Evolutionary conservation across 2,888 invertebrate genomes (phyloP), one percentile per base, ranked within the genome.

Genomic region (Xestia ashworthii): DNA sequence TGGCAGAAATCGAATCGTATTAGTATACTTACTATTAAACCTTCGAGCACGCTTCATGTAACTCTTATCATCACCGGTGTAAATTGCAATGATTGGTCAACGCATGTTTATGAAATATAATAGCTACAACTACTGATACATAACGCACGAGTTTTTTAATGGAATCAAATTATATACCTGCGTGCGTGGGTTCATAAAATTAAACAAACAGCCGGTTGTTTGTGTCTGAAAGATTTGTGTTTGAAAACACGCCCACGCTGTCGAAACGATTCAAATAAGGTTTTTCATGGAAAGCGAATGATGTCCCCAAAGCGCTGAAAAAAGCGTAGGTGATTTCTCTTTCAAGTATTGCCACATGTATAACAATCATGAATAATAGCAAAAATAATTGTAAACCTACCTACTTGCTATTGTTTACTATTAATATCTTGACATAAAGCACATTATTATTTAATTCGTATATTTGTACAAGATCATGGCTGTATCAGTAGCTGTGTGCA

Each of bases 261-360:
- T 25, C 5, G 32, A 19, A 53, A 53, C 62, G 25, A 41, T 16
- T 38, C 6, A 16, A 66, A 48, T 66, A 78, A 32, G 5, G 32
- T 14, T 38, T 66, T 77, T 69, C 38, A 22, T 41, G 46, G 11
- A 79, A 62, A 77, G 19, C n/a, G 50, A 62, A 62, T 25, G 14
- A 22, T 32, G 5, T 48, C 3, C 12, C 25, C 0, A 5, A 53
- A 25, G 16, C 19, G 2, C 50, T 19, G 22, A 25, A 48, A 22
- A 46, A 41, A 44, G 5, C 16, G n/a, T 38, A 8, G 44, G 8
- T 22, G 14, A 4, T 8, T 25, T n/a, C 8, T 41, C 9, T 41
- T 25, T 19, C 14, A 38, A 1, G 5, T 41, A 19, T 2, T 14
- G 5, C 16, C 16, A 3, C 19, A 14, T 71, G 9, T 48, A 41